Percentiles rank a stretch among this genome's conserved stretches.
These are phyloP conservation scores for Pelodiscus sinensis DNA, from an alignment of 2,113 vertebrate genomes.

Conservation along the genomic window DNA sequence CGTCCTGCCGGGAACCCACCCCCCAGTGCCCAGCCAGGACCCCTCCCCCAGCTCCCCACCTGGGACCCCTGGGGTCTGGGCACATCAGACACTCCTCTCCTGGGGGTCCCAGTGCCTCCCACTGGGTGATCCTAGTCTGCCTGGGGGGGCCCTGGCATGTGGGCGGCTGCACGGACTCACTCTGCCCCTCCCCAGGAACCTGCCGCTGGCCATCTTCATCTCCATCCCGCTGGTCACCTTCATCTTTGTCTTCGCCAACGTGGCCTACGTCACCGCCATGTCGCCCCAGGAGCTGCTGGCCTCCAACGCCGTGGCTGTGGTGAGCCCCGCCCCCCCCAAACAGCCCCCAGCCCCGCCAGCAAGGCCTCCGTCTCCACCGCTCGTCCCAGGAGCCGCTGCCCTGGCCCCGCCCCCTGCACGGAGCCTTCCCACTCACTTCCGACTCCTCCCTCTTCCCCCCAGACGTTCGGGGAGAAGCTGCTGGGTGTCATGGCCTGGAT, in stretches of 20 bases:
- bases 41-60: no score
- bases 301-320: conserved; percentile 94
- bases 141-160: not conserved
- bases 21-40: no score
- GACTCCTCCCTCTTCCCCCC: not conserved
- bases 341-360: conserved; percentile 81
- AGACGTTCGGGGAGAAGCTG: conserved; percentile 95
- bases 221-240: conserved; percentile 95
- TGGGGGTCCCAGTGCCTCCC: no score
- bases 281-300: conserved; percentile 92
- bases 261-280: conserved; percentile 95
- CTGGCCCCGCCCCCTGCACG: no score
- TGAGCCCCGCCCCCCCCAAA: conserved; percentile 72
- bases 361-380: conserved; percentile 93
- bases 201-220: conserved; percentile 94
- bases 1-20: no score
- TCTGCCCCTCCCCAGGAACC: conserved; percentile 81
- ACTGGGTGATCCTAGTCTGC: no score
- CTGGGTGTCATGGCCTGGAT: conserved; percentile 94
- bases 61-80: not conserved
- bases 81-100: not conserved
- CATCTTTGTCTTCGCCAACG: conserved; percentile 94
- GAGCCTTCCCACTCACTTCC: not conserved
- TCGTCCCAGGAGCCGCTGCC: conserved; percentile 89
- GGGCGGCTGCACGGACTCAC: accelerated